phyloP scores from a whole-genome alignment of 2,797 vertebrate species.

The Eupleurogrammus muticus region DNA sequence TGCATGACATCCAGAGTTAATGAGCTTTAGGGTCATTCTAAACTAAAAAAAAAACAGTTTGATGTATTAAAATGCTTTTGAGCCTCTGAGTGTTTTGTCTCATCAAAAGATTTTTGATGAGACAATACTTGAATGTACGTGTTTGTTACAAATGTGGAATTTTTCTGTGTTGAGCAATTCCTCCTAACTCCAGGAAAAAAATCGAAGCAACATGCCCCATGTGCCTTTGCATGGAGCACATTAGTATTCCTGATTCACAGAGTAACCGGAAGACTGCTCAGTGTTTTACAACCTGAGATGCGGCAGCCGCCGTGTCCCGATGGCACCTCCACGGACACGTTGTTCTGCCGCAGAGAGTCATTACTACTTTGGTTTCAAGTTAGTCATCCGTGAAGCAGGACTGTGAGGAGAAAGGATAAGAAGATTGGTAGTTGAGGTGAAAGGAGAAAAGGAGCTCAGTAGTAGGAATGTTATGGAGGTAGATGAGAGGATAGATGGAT shows the following conservation, averaged over 20 bases:
- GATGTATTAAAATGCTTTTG: background rate
- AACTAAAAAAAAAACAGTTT: background rate
- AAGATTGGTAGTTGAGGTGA: background rate
- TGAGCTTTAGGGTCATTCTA: background rate
- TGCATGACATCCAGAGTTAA: background rate
- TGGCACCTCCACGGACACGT: constrained; percentile 31
- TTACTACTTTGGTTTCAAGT: constrained; percentile 18
- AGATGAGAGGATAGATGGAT: background rate
- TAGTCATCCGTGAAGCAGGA: constrained; percentile 36
- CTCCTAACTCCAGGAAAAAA: constrained; percentile 11
- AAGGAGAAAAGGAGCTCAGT: background rate
- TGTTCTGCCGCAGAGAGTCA: constrained; percentile 51
- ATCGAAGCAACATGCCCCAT: background rate
- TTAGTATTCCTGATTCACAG: background rate
- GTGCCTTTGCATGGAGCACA: constrained; percentile 16
- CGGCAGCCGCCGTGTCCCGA: constrained; percentile 27
- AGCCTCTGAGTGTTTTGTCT: background rate
- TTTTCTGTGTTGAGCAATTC: constrained; percentile 4
- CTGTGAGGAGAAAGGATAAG: constrained; percentile 24
- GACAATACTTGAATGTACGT: background rate
- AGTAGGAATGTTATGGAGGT: background rate
- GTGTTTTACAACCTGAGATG: constrained; percentile 34
- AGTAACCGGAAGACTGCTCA: constrained; percentile 1
- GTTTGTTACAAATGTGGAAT: background rate
- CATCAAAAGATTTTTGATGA: background rate